These are phyloP conservation scores for Lithobates pipiens DNA, from an alignment of 2,797 vertebrate genomes.

Conservation along the genomic window DNA sequence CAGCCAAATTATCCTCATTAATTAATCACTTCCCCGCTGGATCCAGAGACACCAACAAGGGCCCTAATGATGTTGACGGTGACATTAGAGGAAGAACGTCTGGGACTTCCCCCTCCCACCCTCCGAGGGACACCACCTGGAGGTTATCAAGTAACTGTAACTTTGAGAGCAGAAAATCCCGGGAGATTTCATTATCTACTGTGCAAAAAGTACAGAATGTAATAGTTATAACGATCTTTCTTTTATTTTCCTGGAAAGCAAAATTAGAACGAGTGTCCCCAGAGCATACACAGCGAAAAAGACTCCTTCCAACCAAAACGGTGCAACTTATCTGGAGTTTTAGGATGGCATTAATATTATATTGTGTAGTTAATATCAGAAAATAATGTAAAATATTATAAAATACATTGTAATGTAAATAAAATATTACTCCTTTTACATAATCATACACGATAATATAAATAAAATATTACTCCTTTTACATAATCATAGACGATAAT, in stretches of 20 bases:
- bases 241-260: background rate
- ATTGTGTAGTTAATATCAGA: no score
- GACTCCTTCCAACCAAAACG: no score
- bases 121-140: background rate
- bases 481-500: no score
- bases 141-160: background rate
- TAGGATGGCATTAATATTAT: no score
- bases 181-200: background rate
- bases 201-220: background rate
- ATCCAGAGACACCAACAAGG: background rate
- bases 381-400: no score
- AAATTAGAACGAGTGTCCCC: background rate
- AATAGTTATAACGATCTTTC: background rate
- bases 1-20: background rate
- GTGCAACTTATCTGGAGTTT: no score
- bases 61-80: background rate
- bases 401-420: no score
- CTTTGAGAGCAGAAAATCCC: background rate
- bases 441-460: no score
- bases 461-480: no score
- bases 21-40: conserved; percentile 10
- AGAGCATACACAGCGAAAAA: no score
- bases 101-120: background rate
- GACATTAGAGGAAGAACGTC: background rate
- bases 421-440: no score